Base-by-base conservation (phyloP, 1,140 invertebrate species). In the Chelonus insularis region DNA sequence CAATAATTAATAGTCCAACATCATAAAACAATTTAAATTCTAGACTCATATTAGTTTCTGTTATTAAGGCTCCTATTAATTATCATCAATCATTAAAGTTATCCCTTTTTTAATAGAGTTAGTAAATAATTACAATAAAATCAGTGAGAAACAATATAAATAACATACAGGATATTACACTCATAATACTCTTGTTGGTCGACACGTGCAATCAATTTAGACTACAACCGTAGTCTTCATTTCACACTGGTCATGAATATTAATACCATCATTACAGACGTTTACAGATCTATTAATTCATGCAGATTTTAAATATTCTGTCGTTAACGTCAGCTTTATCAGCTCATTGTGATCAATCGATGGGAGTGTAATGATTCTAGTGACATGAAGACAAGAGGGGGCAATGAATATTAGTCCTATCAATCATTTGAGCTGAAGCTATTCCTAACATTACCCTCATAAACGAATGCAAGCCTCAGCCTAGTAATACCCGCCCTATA, bases 231-330 rank as follows among this genome's bases (percentile, higher is more conserved):
- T 66, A 65, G 68, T 70, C 72, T 68, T 11, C 21, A 54, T 37
- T 54, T 39, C 14, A 20, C 51, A 21, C 9, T 20, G 57, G 43
- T 60, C 67, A 79, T 80, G 76, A 81, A 79, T 81, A 81, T 80
- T 79, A 80, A 81, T 80, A 72, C 72, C 78, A 79, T 79, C 75
- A 79, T 77, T 72, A 71, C 71, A 62, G 63, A 14, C 72, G 69
- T 77, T 80, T 74, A 78, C 72, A 74, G 69, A 65, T 70, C 77
- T 78, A 79, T 79, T 79, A 79, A 80, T 77, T 72, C 74, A 67
- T n/a, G 29, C 4, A 5, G 62, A 70, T 68, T 72, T 73, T 72
- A 76, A 74, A 75, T 75, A 77, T 76, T 77, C 73, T 65, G 67
- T 74, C 73, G 76, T 73, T 70, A 69, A 65, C 71, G 71, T 63